Base-by-base conservation (phyloP, 2,797 vertebrate genomes). In the Eurystomus glaucurus region DNA sequence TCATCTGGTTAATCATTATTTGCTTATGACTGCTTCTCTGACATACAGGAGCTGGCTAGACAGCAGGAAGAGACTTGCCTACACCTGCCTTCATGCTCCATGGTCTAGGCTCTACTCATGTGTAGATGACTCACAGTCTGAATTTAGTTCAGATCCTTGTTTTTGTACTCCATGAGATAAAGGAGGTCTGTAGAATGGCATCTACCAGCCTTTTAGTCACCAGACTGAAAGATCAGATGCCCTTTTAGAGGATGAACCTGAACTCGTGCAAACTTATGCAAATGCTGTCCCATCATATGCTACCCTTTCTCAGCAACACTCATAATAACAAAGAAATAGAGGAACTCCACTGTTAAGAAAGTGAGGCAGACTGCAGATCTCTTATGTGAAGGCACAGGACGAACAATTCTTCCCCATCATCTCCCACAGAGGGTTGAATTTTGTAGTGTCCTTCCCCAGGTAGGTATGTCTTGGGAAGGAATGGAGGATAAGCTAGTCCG, bases 381-480 rank as follows among this genome's bases (percentile, higher is more conserved):
- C 33, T 60, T 37, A 18, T 1, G 5, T 31, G 55, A 55, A 52
- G 5, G 37, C 22, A 69, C 6, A 35, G 16, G 12, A 25, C 22
- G 2, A 64, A 15, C 29, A 78, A 10, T 31, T 19, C 46, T 68
- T 85, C 26, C 20, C 37, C 58, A 46, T 3, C 4, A 39, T 37
- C 51, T 65, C 39, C n/a, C 18, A 26, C 2, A 54, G 35, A 4
- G 25, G 2, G 3, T 5, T 1, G 1, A 39, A 62, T 70, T 51
- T 58, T 45, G 9, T 23, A 15, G 22, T 52, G 31, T 52, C 18
- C 31, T 76, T 79, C 10, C 43, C 4, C 23, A 51, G 3, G 23
- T 25, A 39, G 20, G 5, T n/a, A 14, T 51, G 21, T 31, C 68
- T 39, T 60, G 6, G 18, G 31, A 11, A 83, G 23, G 14, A 79